Evolutionary conservation across 2,888 invertebrate genomes (phyloP), one percentile per base, ranked within the genome.

Genomic region (Sabatieria punctata): DNA sequence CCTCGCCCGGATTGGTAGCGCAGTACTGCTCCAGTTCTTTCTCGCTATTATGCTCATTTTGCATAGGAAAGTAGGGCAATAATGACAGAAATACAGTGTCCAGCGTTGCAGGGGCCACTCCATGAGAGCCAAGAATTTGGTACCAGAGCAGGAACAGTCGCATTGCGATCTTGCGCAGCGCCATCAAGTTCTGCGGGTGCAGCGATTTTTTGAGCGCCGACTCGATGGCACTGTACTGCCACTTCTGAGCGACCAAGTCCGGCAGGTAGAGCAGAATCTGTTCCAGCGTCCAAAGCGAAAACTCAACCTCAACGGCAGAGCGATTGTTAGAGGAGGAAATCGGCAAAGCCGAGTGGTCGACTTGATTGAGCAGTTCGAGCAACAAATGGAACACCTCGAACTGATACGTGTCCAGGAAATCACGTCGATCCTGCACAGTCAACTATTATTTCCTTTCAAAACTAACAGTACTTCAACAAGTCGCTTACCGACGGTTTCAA

Each of bases 221-320:
- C 43, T 62, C 61, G 25, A 61, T 61, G 11, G 60, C 61, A 39
- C 60, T 56, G 15, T 54, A 47, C 40, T 61, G 61, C 61, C 61
- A 61, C 11, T 36, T 27, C 33, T 46, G 37, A 2, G 59, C 60
- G 6, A 63, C 56, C 13, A 60, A 49, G 30, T 63, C 61, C 2
- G 63, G 63, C 4, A 60, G 59, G 23, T 57, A 45, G 47, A 57
- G 59, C 19, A 63, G 52, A 6, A 63, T 51, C 47, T 59, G 58
- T 37, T 63, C 63, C 19, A 48, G 35, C 13, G 45, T 18, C 45
- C 45, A 45, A 3, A 48, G n/a, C 6, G 48, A 44, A 19, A 24
- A 37, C 37, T 48, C 48, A 11, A 48, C 15, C 26, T 48, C 48
- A 4, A 19, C 18, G 8, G 38, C 15, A 18, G 35, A 36, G 22